Percentiles rank a stretch among this genome's conserved stretches.
phyloP scores from a whole-genome alignment of 2,888 invertebrate species.

The Buathra laborator region DNA sequence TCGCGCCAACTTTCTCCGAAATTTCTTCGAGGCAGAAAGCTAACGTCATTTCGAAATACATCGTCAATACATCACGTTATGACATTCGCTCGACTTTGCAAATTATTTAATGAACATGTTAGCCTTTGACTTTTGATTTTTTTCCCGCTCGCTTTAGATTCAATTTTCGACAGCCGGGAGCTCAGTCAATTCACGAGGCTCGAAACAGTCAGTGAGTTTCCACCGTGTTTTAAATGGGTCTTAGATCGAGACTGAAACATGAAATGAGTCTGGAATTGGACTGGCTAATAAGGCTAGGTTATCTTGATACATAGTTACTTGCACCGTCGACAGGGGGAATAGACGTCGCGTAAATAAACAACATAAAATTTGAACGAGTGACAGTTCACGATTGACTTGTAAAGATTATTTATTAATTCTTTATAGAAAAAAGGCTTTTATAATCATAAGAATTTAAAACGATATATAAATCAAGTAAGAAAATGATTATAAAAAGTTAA shows the following conservation, averaged over 20 bases:
- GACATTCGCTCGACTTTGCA: too few species aligned
- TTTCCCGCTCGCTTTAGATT: too few species aligned
- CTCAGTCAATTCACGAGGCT: too few species aligned
- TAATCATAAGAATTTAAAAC: background rate
- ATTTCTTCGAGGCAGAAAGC: too few species aligned
- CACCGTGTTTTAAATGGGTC: background rate
- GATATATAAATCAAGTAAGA: background rate
- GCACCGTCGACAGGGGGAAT: background rate
- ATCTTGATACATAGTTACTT: background rate
- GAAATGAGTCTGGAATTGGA: background rate
- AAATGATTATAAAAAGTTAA: too few species aligned
- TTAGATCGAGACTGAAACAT: background rate
- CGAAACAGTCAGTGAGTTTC: slow-evolving; percentile 5
- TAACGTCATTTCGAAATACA: too few species aligned
- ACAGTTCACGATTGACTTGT: background rate
- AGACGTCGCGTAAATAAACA: background rate
- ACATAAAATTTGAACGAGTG: background rate
- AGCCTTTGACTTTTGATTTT: too few species aligned
- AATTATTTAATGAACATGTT: too few species aligned
- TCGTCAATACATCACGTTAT: too few species aligned
- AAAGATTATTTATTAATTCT: background rate
- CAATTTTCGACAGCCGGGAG: too few species aligned
- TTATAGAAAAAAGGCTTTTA: background rate
- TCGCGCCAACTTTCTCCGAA: too few species aligned
- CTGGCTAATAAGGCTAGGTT: background rate